Percentiles rank a stretch among this genome's conserved stretches.
These are phyloP conservation scores for Ammodytes marinus DNA, from an alignment of 2,113 vertebrate species.

Conservation along the genomic window DNA sequence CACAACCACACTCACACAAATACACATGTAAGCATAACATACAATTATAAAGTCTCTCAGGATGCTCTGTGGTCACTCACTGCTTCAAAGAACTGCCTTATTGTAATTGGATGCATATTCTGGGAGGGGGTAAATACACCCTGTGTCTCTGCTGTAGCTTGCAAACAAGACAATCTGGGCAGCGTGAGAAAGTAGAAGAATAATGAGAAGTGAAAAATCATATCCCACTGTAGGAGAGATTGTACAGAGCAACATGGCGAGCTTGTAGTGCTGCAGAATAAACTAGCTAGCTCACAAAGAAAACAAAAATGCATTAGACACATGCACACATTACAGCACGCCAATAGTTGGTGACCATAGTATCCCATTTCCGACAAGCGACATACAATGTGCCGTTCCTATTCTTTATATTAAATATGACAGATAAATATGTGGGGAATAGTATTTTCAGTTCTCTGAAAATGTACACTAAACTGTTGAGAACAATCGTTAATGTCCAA, in stretches of 20 bases:
- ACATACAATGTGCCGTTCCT: background rate
- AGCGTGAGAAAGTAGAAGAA: conserved; percentile 13
- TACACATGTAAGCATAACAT: conserved; percentile 39
- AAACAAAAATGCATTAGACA: background rate
- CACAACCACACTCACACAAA: conserved; percentile 28
- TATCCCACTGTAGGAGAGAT: background rate
- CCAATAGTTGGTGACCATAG: background rate
- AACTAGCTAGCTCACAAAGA: background rate
- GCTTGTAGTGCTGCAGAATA: background rate
- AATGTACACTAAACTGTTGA: background rate
- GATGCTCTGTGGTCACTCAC: conserved; percentile 40
- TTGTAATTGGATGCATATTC: conserved; percentile 68
- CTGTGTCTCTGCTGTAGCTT: conserved; percentile 10
- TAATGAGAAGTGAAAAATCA: conserved; percentile 20
- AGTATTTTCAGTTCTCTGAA: background rate
- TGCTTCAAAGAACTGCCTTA: conserved; percentile 19
- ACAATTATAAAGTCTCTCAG: conserved; percentile 37
- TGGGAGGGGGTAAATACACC: conserved; percentile 43
- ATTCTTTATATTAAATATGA: background rate
- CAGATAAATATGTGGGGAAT: background rate
- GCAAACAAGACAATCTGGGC: conserved; percentile 11
- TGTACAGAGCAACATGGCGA: background rate
- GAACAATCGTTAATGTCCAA: background rate
- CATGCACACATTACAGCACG: background rate
- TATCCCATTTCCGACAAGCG: background rate